Evolutionary conservation across 2,888 invertebrate species (phyloP).

Genomic region (Trissoscelio sp.): DNA sequence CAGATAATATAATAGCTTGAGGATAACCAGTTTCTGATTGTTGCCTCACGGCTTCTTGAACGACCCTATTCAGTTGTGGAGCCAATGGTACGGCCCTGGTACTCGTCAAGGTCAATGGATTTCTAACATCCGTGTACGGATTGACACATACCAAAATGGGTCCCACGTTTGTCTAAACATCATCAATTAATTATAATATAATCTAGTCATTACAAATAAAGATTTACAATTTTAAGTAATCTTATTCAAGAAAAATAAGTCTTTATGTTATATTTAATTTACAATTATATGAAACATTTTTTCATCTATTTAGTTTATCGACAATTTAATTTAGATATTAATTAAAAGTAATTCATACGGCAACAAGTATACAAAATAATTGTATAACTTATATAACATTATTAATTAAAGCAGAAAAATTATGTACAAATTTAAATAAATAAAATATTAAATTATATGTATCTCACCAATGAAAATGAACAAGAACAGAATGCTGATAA

Average conservation of each 20-base stretch:
- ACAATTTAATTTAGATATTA: too few relatives aligned
- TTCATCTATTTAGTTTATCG: too few relatives aligned
- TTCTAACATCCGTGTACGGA: constrained; percentile 93
- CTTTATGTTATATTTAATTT: too few relatives aligned
- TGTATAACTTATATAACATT: too few relatives aligned
- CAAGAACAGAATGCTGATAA: constrained; percentile 26
- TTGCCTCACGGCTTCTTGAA: constrained; percentile 95
- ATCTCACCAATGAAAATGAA: constrained; percentile 23
- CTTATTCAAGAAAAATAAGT: too few relatives aligned
- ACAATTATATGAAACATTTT: too few relatives aligned
- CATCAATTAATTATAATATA: neutral
- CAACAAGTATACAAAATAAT: too few relatives aligned
- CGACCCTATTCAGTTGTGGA: constrained; percentile 93
- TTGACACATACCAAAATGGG: constrained; percentile 96
- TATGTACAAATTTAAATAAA: constrained; percentile 4
- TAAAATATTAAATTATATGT: constrained; percentile 7
- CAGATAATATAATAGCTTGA: constrained; percentile 96
- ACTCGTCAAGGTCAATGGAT: constrained; percentile 93
- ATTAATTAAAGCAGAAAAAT: neutral
- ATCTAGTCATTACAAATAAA: too few relatives aligned
- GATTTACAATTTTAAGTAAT: too few relatives aligned
- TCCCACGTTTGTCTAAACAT: constrained; percentile 94
- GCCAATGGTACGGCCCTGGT: constrained; percentile 90
- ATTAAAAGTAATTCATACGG: too few relatives aligned
- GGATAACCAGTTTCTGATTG: constrained; percentile 98